These are phyloP conservation scores for Drosophila lutescens DNA, from an alignment of 2,888 invertebrate genomes.

Conservation along the genomic window DNA sequence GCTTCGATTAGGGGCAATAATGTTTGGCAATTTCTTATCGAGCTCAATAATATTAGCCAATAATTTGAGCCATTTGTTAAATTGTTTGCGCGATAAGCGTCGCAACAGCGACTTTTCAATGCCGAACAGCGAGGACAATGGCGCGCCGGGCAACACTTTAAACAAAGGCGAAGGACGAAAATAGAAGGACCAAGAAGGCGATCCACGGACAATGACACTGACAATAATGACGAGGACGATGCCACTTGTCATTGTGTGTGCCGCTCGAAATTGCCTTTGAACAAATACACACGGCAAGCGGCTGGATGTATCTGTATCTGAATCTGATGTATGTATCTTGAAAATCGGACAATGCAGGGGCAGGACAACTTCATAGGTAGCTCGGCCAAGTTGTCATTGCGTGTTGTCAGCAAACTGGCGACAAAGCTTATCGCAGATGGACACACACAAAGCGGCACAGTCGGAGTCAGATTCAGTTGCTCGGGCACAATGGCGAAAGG, in stretches of 20 bases:
- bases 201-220: constrained; percentile 35
- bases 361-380: constrained; percentile 58
- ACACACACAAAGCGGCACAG: constrained; percentile 67
- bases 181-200: constrained; percentile 35
- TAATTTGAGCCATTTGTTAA: constrained; percentile 73
- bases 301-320: constrained; percentile 6
- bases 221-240: constrained; percentile 33
- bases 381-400: constrained; percentile 69
- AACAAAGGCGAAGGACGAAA: constrained; percentile 52
- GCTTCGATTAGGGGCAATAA: constrained; percentile 16
- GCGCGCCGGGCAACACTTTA: constrained; percentile 72
- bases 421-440: constrained; percentile 77
- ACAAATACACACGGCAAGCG: neutral
- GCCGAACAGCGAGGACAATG: constrained; percentile 54
- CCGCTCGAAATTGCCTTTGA: constrained; percentile 58
- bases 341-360: constrained; percentile 49
- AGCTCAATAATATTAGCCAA: constrained; percentile 42
- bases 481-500: constrained; percentile 20
- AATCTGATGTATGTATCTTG: constrained; percentile 34
- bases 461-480: constrained; percentile 36
- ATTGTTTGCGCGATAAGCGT: constrained; percentile 71
- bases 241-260: constrained; percentile 66
- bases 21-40: constrained; percentile 47
- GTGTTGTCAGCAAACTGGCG: constrained; percentile 76
- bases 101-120: constrained; percentile 48